Evolutionary conservation across 2,888 invertebrate genomes (phyloP), one percentile per base, ranked within the genome.

Genomic region (Cecidostiba fungosa): DNA sequence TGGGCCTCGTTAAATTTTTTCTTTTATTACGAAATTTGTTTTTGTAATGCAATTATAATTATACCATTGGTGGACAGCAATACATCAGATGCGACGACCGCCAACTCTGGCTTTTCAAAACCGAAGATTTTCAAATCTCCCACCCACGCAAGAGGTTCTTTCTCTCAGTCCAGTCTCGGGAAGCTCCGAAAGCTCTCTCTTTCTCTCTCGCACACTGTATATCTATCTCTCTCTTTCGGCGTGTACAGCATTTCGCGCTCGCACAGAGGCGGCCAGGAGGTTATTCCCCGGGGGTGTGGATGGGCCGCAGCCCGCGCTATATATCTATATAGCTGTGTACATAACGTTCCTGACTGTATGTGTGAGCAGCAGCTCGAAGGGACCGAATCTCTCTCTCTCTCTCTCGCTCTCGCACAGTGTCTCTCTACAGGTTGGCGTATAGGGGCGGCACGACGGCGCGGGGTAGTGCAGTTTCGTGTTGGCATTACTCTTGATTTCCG

Each of bases 401-500:
- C 69, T 84, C 82, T 76, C 77, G 74, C 76, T 80, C 81, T 29
- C 32, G 59, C 36, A 19, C 8, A 43, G 32, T 77, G 50, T 79
- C 66, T 66, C 54, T 77, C 78, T 80, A 69, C 70, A 50, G 54
- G 59, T 78, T 80, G 72, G 82, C 66, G 85, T 29, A 23, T 32
- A 54, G 23, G 74, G 29, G 19, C 76, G 74, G 81, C 54, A 43
- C 29, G 74, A 78, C 76, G 86, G 73, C 39, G 88, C 85, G 94
- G 94, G 91, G 93, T 93, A 95, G 95, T 95, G 94, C 95, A 94
- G 94, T 95, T 95, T 94, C 95, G 94, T 95, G 95, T 95, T 94
- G 94, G 94, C 95, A 95, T 95, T 95, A 95, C 94, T 95, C 95
- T 95, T 95, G 95, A 95, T 95, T 95, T 95, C 94, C 94, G 94